phyloP scores from a whole-genome alignment of 2,888 invertebrate genomes.

The Cantharis rustica region DNA sequence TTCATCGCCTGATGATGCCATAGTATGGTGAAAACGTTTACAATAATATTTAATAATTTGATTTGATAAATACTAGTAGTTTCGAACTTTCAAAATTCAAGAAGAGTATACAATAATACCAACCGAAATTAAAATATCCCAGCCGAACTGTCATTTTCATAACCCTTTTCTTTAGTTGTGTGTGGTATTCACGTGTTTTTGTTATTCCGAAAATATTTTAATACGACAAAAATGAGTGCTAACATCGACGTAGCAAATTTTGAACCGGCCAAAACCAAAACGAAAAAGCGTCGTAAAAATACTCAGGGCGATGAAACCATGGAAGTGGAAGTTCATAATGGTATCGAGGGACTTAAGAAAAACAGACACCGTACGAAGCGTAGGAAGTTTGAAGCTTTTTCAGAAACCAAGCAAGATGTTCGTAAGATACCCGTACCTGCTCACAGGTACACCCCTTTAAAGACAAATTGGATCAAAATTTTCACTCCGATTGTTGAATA shows the following conservation, averaged over 20 bases:
- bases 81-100: too few species aligned
- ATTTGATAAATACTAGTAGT: too few species aligned
- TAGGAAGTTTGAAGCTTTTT: constrained; percentile 35
- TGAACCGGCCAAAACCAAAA: constrained; percentile 57
- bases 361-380: constrained; percentile 44
- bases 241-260: constrained; percentile 62
- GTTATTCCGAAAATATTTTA: neutral
- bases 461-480: constrained; percentile 97
- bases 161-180: neutral
- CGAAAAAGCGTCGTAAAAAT: constrained; percentile 60
- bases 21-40: too few species aligned
- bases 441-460: constrained; percentile 91
- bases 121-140: neutral
- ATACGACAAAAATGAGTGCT: constrained; percentile 9
- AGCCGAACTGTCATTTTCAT: neutral
- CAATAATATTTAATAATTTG: too few species aligned
- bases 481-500: constrained; percentile 96
- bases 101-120: neutral
- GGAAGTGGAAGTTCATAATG: constrained; percentile 72
- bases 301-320: constrained; percentile 62
- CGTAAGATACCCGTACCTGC: constrained; percentile 88
- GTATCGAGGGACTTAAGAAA: constrained; percentile 62
- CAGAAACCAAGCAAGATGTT: constrained; percentile 65
- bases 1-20: too few species aligned
- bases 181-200: neutral